Conservation (phyloP, 2,797 vertebrate species). For the Anguilla megastoma region DNA sequence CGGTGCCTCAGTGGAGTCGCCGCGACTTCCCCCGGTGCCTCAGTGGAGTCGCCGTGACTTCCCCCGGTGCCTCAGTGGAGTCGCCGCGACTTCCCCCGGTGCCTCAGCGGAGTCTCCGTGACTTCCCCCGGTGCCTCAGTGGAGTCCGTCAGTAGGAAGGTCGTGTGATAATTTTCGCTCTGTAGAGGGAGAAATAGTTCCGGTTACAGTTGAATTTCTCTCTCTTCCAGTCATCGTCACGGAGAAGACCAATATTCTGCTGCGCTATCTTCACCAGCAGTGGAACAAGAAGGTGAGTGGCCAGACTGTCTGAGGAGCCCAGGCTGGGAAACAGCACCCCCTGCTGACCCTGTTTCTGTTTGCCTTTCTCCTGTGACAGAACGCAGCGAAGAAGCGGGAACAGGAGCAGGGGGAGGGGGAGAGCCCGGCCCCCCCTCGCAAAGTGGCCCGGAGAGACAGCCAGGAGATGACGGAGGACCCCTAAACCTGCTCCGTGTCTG, state of each 20-base stretch:
- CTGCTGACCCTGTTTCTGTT: too few species aligned
- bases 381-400: conserved; percentile 85
- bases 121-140: too few species aligned
- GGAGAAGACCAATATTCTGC: conserved; percentile 93
- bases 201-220: background rate
- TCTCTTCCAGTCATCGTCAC: conserved; percentile 87
- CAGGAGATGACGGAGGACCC: conserved; percentile 84
- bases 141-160: too few species aligned
- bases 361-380: conserved; percentile 61
- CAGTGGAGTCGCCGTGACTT: too few species aligned
- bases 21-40: too few species aligned
- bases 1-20: too few species aligned
- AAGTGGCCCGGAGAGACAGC: conserved; percentile 85
- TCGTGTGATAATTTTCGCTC: too few species aligned
- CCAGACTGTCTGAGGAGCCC: too few species aligned
- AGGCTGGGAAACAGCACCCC: too few species aligned
- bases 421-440: conserved; percentile 79
- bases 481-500: conserved; percentile 53
- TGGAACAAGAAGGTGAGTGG: conserved; percentile 91
- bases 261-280: conserved; percentile 92
- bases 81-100: too few species aligned
- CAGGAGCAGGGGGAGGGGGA: conserved; percentile 83
- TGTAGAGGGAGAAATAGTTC: background rate
- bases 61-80: too few species aligned
- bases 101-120: too few species aligned